Evolutionary conservation across 2,797 vertebrate genomes (phyloP).

Genomic region (Liparis tanakae): DNA sequence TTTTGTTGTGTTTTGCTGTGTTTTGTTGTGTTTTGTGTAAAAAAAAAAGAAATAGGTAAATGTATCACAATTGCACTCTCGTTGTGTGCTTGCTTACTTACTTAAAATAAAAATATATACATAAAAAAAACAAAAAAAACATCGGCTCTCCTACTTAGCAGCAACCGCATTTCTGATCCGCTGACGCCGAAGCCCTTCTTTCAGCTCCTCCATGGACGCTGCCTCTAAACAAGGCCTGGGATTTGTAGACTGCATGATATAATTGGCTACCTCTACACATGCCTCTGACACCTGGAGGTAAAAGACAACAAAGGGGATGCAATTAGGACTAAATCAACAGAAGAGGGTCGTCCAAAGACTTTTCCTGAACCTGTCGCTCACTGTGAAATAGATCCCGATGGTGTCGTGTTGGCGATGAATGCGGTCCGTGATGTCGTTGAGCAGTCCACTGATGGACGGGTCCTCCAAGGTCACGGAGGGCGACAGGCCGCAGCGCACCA

Average conservation of each 20-base stretch:
- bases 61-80: too few relatives aligned
- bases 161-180: slow-evolving; percentile 89
- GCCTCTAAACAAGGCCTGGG: slow-evolving; percentile 70
- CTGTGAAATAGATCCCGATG: slow-evolving; percentile 91
- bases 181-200: slow-evolving; percentile 88
- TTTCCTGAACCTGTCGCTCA: slow-evolving; percentile 74
- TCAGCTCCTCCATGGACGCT: slow-evolving; percentile 83
- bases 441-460: slow-evolving; percentile 91
- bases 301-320: background rate
- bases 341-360: background rate
- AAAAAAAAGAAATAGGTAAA: too few relatives aligned
- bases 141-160: slow-evolving; percentile 78
- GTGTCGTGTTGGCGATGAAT: slow-evolving; percentile 96
- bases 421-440: slow-evolving; percentile 94
- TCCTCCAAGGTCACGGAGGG: slow-evolving; percentile 93
- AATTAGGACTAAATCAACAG: slow-evolving; percentile 7
- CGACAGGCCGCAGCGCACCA: slow-evolving; percentile 93
- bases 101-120: too few relatives aligned
- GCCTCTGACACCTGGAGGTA: slow-evolving; percentile 86
- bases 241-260: slow-evolving; percentile 81
- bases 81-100: too few relatives aligned
- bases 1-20: too few relatives aligned
- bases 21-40: too few relatives aligned
- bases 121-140: too few relatives aligned
- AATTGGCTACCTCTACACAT: slow-evolving; percentile 83